Evolutionary conservation across 2,113 vertebrate species (phyloP), one percentile per base, ranked within the genome.

Genomic region (Macquaria australasica): DNA sequence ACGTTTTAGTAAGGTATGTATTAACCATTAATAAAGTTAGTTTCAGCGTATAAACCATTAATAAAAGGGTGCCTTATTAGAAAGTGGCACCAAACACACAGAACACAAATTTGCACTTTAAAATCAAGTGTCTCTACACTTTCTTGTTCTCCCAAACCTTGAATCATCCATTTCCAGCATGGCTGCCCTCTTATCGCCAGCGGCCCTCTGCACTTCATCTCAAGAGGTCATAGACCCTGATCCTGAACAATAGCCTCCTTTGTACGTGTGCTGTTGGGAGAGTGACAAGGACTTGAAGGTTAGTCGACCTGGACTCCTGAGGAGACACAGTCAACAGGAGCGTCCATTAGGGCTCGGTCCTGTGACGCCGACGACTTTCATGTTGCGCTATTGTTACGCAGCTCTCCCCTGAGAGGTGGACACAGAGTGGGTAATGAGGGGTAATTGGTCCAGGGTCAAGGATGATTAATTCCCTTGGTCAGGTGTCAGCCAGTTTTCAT

Each of bases 401-500:
- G 67, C 75, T 82, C 71, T 93, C 91, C 93, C 91, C 84, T 63
- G 88, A 92, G 94, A 94, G 89, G 82, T 34, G 55, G 84, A 86
- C 85, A 64, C 83, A 67, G 91, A 86, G 91, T 77, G 64, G 85
- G 86, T 95, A 96, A 96, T 94, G 94, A 96, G 93, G 89, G 93
- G 91, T 96, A 96, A 96, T 95, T 95, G 95, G 90, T 81, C 88
- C 77, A 56, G 93, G 95, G 95, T 95, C 94, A 96, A 94, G 94
- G 94, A 93, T 95, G 93, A 96, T 96, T 96, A 95, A 96, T 95
- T 95, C 88, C 93, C 92, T 93, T 85, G 93, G 91, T 94, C 89
- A 91, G 92, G 92, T 94, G 94, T 93, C 90, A 90, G 81, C 77
- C 86, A 80, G 82, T 87, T 93, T 89, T 93, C 87, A 92, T 92